Percentiles rank a stretch among this genome's conserved stretches.
Evolutionary conservation across 2,113 vertebrate genomes (phyloP).

Genomic region (Nymphicus hollandicus): DNA sequence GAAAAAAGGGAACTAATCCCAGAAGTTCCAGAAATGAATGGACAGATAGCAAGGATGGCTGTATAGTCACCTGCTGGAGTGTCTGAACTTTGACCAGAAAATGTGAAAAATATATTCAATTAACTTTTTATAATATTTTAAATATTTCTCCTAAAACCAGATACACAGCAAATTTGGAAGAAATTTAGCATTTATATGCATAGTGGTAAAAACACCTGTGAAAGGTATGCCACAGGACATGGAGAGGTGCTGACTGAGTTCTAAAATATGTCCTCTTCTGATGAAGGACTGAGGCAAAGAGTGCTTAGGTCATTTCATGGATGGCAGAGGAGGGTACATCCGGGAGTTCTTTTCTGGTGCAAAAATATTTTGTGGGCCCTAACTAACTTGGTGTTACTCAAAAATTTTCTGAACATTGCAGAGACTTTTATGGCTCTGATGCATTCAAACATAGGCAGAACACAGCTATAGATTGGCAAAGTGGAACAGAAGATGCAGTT

Average conservation of each 20-base stretch:
- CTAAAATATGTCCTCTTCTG: background rate
- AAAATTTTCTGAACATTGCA: background rate
- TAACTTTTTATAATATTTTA: background rate
- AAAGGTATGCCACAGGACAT: background rate
- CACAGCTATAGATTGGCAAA: background rate
- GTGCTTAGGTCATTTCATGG: background rate
- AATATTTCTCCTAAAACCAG: background rate
- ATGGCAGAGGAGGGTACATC: background rate
- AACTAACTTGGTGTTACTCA: background rate
- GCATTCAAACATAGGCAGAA: background rate
- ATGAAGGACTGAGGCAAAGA: background rate
- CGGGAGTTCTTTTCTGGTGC: background rate
- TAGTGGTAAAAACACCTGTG: background rate
- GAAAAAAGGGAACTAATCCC: background rate
- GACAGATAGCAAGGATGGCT: background rate
- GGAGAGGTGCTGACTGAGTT: background rate
- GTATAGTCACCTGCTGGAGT: fast-evolving
- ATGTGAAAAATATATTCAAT: background rate
- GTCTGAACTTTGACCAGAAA: background rate
- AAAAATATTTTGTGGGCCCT: background rate
- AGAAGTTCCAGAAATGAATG: background rate
- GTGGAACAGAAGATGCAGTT: background rate
- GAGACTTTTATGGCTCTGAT: background rate
- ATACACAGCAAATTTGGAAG: background rate
- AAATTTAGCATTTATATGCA: background rate